Evolutionary conservation across 1,140 invertebrate genomes (phyloP), one percentile per base, ranked within the genome.

Genomic region (Hestina assimilis): DNA sequence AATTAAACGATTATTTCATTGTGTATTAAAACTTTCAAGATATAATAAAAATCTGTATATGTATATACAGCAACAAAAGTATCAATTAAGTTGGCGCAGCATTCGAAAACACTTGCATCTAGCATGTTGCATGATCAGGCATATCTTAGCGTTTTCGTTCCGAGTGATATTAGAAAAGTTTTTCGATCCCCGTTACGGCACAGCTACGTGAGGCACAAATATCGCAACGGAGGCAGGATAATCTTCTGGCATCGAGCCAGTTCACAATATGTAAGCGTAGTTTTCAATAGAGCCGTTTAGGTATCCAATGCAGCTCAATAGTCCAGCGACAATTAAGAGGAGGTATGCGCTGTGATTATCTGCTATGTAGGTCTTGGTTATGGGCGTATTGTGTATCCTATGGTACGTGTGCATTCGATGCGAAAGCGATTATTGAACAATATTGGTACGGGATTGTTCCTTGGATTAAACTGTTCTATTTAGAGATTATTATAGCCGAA

Each of bases 211-310:
- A 85, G 80, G 79, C 77, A 83, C 76, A 85, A 83, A 83, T 80
- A 83, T 85, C 72, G 75, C 77, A 77, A 50, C 45, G 71, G 54
- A 73, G 62, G 72, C 70, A 63, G 73, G 79, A 82, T 86, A 81
- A 86, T 82, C 82, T 66, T 51, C 72, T 82, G 79, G 80, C 79
- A 59, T 45, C 19, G 31, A 63, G 79, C 82, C 82, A 80, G 63
- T 82, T 79, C 72, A 80, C 77, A 82, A 79, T 79, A 74, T 79
- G 70, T 77, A 77, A 80, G 74, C 69, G 63, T 66, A 81, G 74
- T 80, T 85, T 85, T 82, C 82, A 83, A 85, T 83, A 75, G 71
- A 79, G 78, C 66, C 69, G 68, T 82, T 74, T 77, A 72, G 61
- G 66, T 69, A 66, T 64, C 58, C 64, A 68, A 46, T 50, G 54